Conservation (phyloP, 2,888 invertebrate species). For the Dasysyrphus albostriatus region DNA sequence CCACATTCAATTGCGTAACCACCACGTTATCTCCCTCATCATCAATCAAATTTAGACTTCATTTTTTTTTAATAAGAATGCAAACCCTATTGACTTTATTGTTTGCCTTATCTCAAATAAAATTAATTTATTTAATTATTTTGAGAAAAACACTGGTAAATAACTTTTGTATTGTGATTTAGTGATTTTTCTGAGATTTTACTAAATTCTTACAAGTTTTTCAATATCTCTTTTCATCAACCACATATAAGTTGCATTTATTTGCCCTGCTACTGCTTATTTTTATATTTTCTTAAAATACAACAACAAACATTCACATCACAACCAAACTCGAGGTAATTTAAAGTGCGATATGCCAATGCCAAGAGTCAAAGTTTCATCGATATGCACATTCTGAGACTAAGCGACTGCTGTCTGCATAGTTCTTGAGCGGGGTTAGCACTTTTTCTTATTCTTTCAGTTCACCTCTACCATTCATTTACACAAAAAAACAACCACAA, state of each 20-base stretch:
- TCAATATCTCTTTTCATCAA: not conserved
- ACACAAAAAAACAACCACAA: conserved; percentile 23
- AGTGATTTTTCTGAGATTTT: not conserved
- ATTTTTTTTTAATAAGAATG: too few relatives aligned
- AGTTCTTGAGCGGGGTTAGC: conserved; percentile 33
- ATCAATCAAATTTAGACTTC: too few relatives aligned
- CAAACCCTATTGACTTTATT: too few relatives aligned
- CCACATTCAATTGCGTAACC: too few relatives aligned
- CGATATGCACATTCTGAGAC: conserved; percentile 63
- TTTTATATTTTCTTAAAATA: not conserved
- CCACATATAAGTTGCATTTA: not conserved
- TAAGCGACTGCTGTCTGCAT: conserved; percentile 40
- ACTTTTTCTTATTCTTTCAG: conserved; percentile 45
- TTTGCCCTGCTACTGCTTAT: conserved; percentile 3
- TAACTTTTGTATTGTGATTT: not conserved
- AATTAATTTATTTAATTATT: not conserved
- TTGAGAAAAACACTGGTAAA: not conserved
- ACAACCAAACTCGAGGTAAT: conserved; percentile 58
- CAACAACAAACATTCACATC: conserved; percentile 34
- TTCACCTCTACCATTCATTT: conserved; percentile 54
- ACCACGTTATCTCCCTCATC: too few relatives aligned
- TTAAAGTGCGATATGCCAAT: conserved; percentile 74
- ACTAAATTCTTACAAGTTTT: not conserved
- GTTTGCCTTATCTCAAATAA: not conserved
- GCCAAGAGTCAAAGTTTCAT: conserved; percentile 74